A percentile compares a stretch with the other conserved stretches of the same genome.
These are phyloP conservation scores for Ectobius pallidus DNA, from an alignment of 2,888 invertebrate genomes.

Conservation along the genomic window DNA sequence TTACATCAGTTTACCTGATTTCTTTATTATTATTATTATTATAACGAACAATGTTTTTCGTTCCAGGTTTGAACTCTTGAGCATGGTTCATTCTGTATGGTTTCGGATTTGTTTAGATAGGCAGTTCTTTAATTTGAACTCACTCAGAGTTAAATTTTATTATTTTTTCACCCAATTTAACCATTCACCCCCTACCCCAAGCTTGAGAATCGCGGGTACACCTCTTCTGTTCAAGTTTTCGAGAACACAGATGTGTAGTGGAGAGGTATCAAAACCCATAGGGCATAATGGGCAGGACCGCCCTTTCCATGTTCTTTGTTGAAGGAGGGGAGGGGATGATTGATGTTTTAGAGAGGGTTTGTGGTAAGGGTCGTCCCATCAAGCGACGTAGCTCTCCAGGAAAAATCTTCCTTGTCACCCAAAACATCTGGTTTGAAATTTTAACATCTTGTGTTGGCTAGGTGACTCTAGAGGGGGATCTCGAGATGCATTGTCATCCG, in stretches of 20 bases:
- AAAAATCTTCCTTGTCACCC: slow-evolving; percentile 2
- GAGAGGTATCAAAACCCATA: slow-evolving; percentile 12
- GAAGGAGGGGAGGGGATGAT: neutral
- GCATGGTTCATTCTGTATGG: too few species aligned
- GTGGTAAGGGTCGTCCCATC: slow-evolving; percentile 8
- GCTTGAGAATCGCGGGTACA: neutral
- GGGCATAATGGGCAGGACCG: slow-evolving; percentile 23
- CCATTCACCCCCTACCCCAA: too few species aligned
- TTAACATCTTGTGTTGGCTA: neutral
- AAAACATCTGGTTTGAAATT: slow-evolving; percentile 3
- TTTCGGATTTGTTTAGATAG: too few species aligned
- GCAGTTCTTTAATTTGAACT: too few species aligned
- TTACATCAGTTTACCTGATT: too few species aligned
- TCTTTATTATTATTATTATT: too few species aligned
- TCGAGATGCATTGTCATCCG: too few species aligned
- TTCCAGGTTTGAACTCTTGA: too few species aligned
- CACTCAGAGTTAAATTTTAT: too few species aligned
- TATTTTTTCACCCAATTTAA: too few species aligned
- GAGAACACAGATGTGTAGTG: slow-evolving; percentile 14
- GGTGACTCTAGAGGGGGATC: neutral
- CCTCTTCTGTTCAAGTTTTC: neutral
- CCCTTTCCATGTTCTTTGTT: slow-evolving; percentile 25
- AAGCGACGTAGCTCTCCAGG: neutral
- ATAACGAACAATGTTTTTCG: too few species aligned
- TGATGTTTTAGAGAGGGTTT: slow-evolving; percentile 30